phyloP scores from a whole-genome alignment of 1,140 invertebrate species.

The Aphaenogaster floridana region DNA sequence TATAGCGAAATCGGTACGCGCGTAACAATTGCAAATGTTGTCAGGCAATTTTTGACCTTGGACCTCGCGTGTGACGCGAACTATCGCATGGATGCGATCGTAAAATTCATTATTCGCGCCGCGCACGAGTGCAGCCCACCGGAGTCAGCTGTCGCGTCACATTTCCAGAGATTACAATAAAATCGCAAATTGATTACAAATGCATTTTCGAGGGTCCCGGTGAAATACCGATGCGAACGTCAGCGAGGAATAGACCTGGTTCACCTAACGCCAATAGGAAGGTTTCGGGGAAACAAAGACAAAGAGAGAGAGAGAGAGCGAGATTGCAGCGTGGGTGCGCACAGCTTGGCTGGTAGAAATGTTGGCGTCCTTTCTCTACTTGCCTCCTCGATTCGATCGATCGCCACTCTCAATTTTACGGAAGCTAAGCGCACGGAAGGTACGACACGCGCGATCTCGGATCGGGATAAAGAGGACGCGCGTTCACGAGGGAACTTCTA shows the following conservation, averaged over 20 bases:
- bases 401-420: neutral
- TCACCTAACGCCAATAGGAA: neutral
- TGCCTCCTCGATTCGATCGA: neutral
- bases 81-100: neutral
- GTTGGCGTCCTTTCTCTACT: neutral
- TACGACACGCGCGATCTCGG: neutral
- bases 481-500: neutral
- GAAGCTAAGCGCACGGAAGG: neutral
- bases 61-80: neutral
- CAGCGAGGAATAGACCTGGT: no score
- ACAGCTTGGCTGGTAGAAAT: neutral
- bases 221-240: neutral
- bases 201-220: neutral
- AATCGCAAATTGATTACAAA: neutral
- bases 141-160: neutral
- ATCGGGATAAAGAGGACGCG: neutral
- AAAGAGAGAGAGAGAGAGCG: neutral
- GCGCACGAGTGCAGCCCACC: neutral
- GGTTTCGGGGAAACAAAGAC: slow-evolving; percentile 11
- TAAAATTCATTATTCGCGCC: slow-evolving; percentile 17
- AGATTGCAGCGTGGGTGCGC: neutral
- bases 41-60: slow-evolving; percentile 24
- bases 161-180: neutral
- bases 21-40: neutral
- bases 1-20: neutral